Conservation (phyloP, 2,888 invertebrate species). For the Dolomedes plantarius region DNA sequence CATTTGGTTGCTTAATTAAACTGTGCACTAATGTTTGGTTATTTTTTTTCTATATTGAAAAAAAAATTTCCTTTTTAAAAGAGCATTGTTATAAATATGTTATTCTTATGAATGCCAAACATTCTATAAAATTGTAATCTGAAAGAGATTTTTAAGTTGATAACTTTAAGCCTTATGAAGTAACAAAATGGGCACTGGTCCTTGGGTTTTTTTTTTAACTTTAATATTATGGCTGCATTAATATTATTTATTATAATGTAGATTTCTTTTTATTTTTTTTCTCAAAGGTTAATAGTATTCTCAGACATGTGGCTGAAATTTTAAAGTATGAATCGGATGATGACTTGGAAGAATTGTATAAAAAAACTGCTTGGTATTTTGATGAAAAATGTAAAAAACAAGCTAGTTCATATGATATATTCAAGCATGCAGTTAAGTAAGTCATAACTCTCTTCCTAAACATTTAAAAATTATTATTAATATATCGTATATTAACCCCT, state of each 20-base stretch:
- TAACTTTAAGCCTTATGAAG: no score
- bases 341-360: slow-evolving; percentile 95
- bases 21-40: no score
- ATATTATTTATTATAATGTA: not conserved
- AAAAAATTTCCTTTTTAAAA: no score
- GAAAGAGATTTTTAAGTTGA: no score
- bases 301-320: slow-evolving; percentile 97
- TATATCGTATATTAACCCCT: no score
- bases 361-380: slow-evolving; percentile 98
- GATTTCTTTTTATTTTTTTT: slow-evolving; percentile 1
- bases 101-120: no score
- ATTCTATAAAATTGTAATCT: no score
- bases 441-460: slow-evolving; percentile 76
- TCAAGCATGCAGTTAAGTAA: slow-evolving; percentile 97
- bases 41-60: not conserved
- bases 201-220: no score
- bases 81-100: no score
- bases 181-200: no score
- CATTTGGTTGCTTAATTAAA: slow-evolving; percentile 60
- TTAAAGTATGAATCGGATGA: slow-evolving; percentile 92
- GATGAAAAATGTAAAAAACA: slow-evolving; percentile 97
- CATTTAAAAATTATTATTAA: no score
- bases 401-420: slow-evolving; percentile 97
- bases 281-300: slow-evolving; percentile 88
- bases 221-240: no score